Evolutionary conservation across 2,888 invertebrate species (phyloP).

Genomic region (Dasypolia templi): DNA sequence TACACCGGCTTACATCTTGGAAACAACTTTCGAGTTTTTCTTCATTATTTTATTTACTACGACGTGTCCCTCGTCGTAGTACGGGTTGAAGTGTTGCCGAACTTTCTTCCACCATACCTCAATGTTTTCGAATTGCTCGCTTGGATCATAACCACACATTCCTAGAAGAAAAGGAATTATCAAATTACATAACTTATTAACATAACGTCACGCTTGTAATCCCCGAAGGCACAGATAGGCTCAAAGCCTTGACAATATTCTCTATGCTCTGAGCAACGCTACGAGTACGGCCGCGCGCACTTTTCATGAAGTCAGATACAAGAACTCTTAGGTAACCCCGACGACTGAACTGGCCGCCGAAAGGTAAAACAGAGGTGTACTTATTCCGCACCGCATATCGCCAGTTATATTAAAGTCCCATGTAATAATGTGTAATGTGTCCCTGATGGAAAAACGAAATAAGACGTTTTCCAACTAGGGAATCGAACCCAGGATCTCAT

Average conservation of each 20-base stretch:
- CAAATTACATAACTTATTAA: not conserved
- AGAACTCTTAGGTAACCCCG: too few species aligned
- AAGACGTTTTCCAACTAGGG: not conserved
- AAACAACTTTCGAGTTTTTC: slow-evolving; percentile 72
- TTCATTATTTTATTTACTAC: slow-evolving; percentile 88
- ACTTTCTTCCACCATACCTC: slow-evolving; percentile 92
- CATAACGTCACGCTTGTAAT: not conserved
- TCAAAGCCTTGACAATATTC: too few species aligned
- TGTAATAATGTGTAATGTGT: too few species aligned
- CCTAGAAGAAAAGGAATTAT: slow-evolving; percentile 82
- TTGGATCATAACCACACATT: slow-evolving; percentile 92
- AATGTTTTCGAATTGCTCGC: slow-evolving; percentile 90
- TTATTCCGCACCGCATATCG: not conserved
- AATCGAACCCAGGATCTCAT: not conserved
- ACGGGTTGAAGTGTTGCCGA: slow-evolving; percentile 90
- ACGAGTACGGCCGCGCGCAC: too few species aligned
- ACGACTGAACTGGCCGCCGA: too few species aligned
- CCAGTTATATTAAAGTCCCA: not conserved
- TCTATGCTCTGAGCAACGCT: too few species aligned
- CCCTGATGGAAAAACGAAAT: not conserved
- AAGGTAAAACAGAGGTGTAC: not conserved
- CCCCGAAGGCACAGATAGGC: too few species aligned
- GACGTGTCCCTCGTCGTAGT: slow-evolving; percentile 92
- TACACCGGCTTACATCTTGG: slow-evolving; percentile 71
- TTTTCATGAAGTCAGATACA: too few species aligned